A percentile compares a stretch with the other conserved stretches of the same genome.
phyloP scores from a whole-genome alignment of 1,140 invertebrate genomes.

The Caenorhabditis elegans region DNA sequence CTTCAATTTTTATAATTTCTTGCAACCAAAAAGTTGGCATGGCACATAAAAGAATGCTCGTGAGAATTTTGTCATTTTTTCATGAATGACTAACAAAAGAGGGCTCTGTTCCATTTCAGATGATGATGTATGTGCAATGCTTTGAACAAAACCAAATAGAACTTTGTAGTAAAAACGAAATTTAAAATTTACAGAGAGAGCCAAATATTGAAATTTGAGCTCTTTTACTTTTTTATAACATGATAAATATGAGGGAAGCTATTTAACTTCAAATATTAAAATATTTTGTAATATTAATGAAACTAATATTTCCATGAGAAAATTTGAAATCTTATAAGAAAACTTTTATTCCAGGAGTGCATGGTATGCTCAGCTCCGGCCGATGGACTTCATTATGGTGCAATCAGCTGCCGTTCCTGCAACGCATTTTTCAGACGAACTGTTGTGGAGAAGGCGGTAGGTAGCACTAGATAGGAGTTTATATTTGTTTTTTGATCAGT shows the following conservation, averaged over 20 bases:
- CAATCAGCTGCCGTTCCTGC: conserved; percentile 42
- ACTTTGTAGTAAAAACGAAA: too few relatives aligned
- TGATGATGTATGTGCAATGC: background rate
- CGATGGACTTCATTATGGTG: conserved; percentile 49
- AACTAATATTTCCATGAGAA: too few relatives aligned
- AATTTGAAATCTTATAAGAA: too few relatives aligned
- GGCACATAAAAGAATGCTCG: background rate
- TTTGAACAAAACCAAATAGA: too few relatives aligned
- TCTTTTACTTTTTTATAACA: too few relatives aligned
- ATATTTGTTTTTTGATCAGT: too few relatives aligned
- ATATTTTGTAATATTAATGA: too few relatives aligned
- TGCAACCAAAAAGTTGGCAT: background rate
- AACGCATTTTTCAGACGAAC: conserved; percentile 48
- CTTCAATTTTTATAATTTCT: too few relatives aligned
- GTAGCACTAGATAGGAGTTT: background rate
- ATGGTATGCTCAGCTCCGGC: conserved; percentile 15
- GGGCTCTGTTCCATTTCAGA: background rate
- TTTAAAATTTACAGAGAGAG: too few relatives aligned
- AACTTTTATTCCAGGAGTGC: background rate
- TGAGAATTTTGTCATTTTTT: background rate
- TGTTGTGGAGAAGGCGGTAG: conserved; percentile 33
- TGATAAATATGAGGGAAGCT: too few relatives aligned
- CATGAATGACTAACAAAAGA: background rate
- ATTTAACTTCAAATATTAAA: too few relatives aligned
- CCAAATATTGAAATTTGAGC: too few relatives aligned